phyloP scores from a whole-genome alignment of 1,140 invertebrate genomes.

The Drosophila melanogaster region DNA sequence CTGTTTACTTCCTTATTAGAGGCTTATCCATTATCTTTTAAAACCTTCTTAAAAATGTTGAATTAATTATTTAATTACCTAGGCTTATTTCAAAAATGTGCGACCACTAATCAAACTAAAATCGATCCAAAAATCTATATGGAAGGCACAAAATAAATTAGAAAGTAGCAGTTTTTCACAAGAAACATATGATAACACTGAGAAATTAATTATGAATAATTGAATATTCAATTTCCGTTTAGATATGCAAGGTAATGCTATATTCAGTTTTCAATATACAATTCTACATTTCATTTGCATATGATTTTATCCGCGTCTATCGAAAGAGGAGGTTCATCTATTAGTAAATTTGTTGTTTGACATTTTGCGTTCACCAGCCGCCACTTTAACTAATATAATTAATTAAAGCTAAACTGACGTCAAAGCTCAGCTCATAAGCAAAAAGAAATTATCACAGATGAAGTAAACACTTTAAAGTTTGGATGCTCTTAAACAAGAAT shows the following conservation, averaged over 20 bases:
- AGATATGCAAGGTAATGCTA: slow-evolving; percentile 10
- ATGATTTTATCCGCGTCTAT: slow-evolving; percentile 31
- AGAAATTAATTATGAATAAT: slow-evolving; percentile 26
- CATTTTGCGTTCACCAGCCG: slow-evolving; percentile 52
- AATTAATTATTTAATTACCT: not conserved
- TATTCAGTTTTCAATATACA: slow-evolving; percentile 13
- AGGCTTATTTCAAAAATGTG: not conserved
- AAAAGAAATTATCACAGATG: slow-evolving; percentile 15
- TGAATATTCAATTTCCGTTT: slow-evolving; percentile 18
- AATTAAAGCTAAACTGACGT: slow-evolving; percentile 57
- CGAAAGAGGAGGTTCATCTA: slow-evolving; percentile 30
- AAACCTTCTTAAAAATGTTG: too few species aligned
- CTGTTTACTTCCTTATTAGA: not conserved
- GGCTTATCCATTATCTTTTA: not conserved
- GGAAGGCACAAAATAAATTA: slow-evolving; percentile 29
- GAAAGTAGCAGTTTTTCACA: slow-evolving; percentile 12
- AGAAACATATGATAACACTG: slow-evolving; percentile 9
- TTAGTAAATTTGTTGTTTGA: slow-evolving; percentile 64
- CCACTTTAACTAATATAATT: slow-evolving; percentile 35
- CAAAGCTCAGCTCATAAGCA: slow-evolving; percentile 48
- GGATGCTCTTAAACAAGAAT: slow-evolving; percentile 2
- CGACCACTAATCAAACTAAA: not conserved
- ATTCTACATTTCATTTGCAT: slow-evolving; percentile 32
- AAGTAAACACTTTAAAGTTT: not conserved
- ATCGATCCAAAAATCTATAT: not conserved